Evolutionary conservation across 2,797 vertebrate genomes (phyloP), one percentile per base, ranked within the genome.

Genomic region (Heterohyrax brucei): DNA sequence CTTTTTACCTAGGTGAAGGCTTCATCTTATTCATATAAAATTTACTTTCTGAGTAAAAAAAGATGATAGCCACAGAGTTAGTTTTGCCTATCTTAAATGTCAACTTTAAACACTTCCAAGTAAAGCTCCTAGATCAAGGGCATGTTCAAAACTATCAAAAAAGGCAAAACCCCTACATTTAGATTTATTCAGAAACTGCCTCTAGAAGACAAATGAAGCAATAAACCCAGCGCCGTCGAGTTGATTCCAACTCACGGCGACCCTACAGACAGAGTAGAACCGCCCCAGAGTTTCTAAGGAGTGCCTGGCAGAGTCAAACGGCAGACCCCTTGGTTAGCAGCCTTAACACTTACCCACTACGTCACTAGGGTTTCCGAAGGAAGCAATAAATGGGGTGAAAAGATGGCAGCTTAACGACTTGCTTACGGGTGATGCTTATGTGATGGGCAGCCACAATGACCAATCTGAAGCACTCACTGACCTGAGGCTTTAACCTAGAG

Each of bases 121-220:
- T 81, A 64, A 89, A 91, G 91, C 78, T 81, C 83, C 48, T 61
- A 87, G 26, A 89, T 82, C 26, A 46, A 4, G 5, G 61, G 5
- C 13, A 33, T 73, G 44, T 83, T 93, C 93, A 89, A 94, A 95
- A 70, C 16, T 21, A 85, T 79, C 46, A 76, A 19, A 62, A 89
- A 59, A 85, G 39, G 39, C 39, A 53, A 26, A 85, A 79, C 44
- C 7, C 30, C 18, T 85, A n/a, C 28, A 72, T 88, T 26, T 30
- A 62, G 24, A 48, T 78, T 46, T 46, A 53, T 18, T 91, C 13
- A n/a, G 33, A 48, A 50, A 89, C 77, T 18, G 16, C 14, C 48
- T 26, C 81, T 39, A 44, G 46, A 66, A 77, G 19, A 46, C 12
- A 18, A 16, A 24, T 0, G 2, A 48, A 95, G 62, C 24, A 28